phyloP scores from a whole-genome alignment of 1,140 invertebrate species.

The Drosophila teissieri region DNA sequence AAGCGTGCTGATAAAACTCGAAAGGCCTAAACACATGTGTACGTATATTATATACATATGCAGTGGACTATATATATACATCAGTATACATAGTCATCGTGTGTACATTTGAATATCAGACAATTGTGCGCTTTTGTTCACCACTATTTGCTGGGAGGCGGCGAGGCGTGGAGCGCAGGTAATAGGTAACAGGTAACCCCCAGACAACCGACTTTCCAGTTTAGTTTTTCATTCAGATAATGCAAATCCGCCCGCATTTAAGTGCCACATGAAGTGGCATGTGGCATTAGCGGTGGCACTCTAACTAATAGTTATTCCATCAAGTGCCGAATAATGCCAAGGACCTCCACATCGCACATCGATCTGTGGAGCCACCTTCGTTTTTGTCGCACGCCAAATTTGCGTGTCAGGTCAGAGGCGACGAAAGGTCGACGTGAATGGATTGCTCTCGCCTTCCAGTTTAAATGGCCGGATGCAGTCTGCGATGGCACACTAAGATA shows the following conservation, averaged over 20 bases:
- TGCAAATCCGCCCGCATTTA: conserved; percentile 22
- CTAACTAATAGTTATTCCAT: conserved; percentile 26
- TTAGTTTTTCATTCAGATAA: conserved; percentile 17
- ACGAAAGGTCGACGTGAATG: conserved; percentile 44
- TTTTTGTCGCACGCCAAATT: conserved; percentile 53
- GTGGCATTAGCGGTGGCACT: conserved; percentile 1
- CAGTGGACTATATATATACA: conserved; percentile 9
- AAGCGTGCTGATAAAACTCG: conserved; percentile 58
- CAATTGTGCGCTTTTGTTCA: conserved; percentile 43
- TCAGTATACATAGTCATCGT: conserved; percentile 5
- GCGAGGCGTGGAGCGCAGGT: conserved; percentile 18
- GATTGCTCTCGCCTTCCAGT: conserved; percentile 24
- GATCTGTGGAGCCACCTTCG: conserved; percentile 30
- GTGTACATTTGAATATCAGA: conserved; percentile 7
- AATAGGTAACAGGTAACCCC: conserved; percentile 9
- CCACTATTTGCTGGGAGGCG: conserved; percentile 30
- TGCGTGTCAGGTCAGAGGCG: conserved; percentile 59
- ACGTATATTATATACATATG: conserved; percentile 5
- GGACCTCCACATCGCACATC: conserved; percentile 29
- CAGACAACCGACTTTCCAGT: conserved; percentile 16
- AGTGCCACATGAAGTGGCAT: conserved; percentile 1
- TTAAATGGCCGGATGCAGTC: conserved; percentile 37
- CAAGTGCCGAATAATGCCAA: conserved; percentile 38
- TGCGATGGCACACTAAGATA: conserved; percentile 57
- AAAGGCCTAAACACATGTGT: conserved; percentile 20